A percentile compares a stretch with the other conserved stretches of the same genome.
Evolutionary conservation across 2,888 invertebrate genomes (phyloP).

Genomic region (Phlogophora meticulosa): DNA sequence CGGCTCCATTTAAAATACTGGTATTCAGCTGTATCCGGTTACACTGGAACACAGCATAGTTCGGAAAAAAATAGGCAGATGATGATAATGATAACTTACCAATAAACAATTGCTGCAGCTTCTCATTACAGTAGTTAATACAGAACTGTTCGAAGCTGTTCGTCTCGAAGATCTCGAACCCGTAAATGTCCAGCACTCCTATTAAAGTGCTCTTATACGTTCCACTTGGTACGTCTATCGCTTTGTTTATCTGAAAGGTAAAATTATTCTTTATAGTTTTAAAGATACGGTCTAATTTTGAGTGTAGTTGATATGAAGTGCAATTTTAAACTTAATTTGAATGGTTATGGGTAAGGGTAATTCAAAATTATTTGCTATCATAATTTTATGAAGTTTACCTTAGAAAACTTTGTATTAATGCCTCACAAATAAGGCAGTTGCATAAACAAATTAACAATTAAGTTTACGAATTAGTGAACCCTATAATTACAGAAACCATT

Average conservation of each 20-base stretch:
- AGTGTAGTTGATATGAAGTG: background rate
- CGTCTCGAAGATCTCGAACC: constrained; percentile 99
- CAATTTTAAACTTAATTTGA: background rate
- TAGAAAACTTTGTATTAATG: too few relatives aligned
- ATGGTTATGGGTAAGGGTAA: background rate
- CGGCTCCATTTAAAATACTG: too few relatives aligned
- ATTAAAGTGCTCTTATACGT: constrained; percentile 95
- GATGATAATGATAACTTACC: constrained; percentile 88
- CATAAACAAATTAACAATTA: too few relatives aligned
- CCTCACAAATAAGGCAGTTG: too few relatives aligned
- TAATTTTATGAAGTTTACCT: too few relatives aligned
- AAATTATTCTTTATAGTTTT: background rate
- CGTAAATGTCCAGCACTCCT: constrained; percentile 99
- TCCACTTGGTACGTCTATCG: constrained; percentile 94
- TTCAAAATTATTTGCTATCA: too few relatives aligned
- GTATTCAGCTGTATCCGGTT: too few relatives aligned
- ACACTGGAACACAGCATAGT: too few relatives aligned
- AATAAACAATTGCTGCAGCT: constrained; percentile 99
- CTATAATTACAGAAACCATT: too few relatives aligned
- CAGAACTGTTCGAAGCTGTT: constrained; percentile 99
- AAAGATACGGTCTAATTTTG: background rate
- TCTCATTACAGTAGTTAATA: constrained; percentile 99
- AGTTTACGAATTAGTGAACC: too few relatives aligned
- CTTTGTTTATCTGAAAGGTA: constrained; percentile 94
- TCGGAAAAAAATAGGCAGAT: too few relatives aligned